Evolutionary conservation across 2,113 vertebrate species (phyloP).

Genomic region (Elanus axillaris): DNA sequence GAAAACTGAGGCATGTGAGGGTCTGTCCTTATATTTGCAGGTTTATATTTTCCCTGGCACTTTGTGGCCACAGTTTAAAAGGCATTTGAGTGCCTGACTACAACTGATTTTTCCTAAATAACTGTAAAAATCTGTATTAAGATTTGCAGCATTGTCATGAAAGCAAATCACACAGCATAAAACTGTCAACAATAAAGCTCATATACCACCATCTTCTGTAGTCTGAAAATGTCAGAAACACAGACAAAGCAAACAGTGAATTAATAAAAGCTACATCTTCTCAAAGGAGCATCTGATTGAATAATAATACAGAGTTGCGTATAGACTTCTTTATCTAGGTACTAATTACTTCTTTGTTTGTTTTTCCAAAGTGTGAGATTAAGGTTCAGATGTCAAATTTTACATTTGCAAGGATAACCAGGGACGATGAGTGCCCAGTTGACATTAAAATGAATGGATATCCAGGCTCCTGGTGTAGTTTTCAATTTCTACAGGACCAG

Average conservation of each 20-base stretch:
- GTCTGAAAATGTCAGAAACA: not conserved
- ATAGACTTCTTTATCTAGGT: not conserved
- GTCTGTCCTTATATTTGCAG: not conserved
- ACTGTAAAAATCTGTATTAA: not conserved
- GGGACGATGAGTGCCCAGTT: not conserved
- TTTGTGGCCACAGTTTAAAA: not conserved
- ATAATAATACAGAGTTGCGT: not conserved
- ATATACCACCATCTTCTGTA: not conserved
- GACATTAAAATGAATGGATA: not conserved
- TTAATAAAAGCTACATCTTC: not conserved
- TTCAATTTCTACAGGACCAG: not conserved
- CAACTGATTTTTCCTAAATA: not conserved
- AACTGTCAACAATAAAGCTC: not conserved
- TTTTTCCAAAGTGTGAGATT: not conserved
- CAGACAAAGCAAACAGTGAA: not conserved
- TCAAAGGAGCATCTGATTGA: not conserved
- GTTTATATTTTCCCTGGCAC: not conserved
- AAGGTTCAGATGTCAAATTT: not conserved
- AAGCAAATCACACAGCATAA: not conserved
- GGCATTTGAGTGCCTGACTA: not conserved
- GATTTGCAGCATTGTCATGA: not conserved
- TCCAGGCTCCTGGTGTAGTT: not conserved
- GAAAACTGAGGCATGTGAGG: not conserved
- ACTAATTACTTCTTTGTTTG: not conserved
- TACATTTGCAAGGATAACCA: not conserved